Percentiles rank a stretch among this genome's conserved stretches.
These are phyloP conservation scores for Ophiothrix spiculata DNA, from an alignment of 35 echinoderm and acorn worm genomes.

Conservation along the genomic window DNA sequence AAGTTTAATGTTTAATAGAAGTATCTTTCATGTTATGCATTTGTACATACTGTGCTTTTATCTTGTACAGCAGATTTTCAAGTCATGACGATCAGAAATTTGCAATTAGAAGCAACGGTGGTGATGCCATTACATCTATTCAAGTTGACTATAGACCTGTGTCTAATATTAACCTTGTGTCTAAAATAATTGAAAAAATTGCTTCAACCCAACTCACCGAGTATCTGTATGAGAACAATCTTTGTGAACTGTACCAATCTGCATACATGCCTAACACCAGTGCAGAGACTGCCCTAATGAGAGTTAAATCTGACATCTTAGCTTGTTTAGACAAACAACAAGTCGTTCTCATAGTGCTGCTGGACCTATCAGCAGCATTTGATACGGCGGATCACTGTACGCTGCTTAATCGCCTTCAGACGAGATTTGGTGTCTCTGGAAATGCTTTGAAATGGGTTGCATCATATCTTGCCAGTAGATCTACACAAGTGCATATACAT, in stretches of 20 bases:
- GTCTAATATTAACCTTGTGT: conserved; percentile 43
- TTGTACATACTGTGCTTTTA: no score
- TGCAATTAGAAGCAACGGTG: no score
- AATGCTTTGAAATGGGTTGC: not conserved
- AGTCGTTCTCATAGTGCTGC: not conserved
- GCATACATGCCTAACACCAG: conserved; percentile 35
- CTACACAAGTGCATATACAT: no score
- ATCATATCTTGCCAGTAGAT: no score
- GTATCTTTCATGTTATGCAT: no score
- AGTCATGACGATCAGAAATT: no score
- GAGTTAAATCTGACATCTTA: not conserved
- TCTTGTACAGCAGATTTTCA: no score
- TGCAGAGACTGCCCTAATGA: conserved; percentile 27
- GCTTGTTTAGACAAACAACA: not conserved
- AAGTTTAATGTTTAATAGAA: no score
- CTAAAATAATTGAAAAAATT: conserved; percentile 33
- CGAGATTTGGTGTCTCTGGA: conserved; percentile 24
- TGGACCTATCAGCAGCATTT: conserved; percentile 20
- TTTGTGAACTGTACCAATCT: conserved; percentile 25
- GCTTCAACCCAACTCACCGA: conserved; percentile 19
- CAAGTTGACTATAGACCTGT: conserved; percentile 22
- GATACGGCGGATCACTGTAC: conserved; percentile 1
- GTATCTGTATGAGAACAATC: conserved; percentile 15
- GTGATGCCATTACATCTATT: no score
- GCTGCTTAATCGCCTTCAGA: not conserved